A percentile compares a stretch with the other conserved stretches of the same genome.
Conservation (phyloP, 1,140 invertebrate genomes). For the Drosophila truncata region DNA sequence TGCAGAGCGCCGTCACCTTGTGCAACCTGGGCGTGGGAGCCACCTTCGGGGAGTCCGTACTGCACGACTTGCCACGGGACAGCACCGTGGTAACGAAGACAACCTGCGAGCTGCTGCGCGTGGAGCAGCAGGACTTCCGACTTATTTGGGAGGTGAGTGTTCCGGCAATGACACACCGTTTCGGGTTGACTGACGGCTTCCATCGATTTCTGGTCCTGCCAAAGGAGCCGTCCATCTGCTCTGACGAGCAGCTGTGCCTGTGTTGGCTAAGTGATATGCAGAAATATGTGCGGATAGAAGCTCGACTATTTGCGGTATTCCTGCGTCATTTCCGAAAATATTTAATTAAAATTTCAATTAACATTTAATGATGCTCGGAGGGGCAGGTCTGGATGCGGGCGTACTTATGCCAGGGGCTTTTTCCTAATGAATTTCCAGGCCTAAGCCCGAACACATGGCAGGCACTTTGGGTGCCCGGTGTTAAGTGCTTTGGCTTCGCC, state of each 20-base stretch:
- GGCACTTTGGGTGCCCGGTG: slow-evolving; percentile 26
- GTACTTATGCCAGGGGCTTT: slow-evolving; percentile 29
- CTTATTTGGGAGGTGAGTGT: slow-evolving; percentile 91
- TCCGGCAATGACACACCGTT: neutral
- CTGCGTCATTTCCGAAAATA: slow-evolving; percentile 74
- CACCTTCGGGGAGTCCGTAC: slow-evolving; percentile 92
- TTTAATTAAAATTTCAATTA: slow-evolving; percentile 82
- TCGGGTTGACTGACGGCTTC: slow-evolving; percentile 2
- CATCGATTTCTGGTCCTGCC: slow-evolving; percentile 10
- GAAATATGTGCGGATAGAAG: neutral
- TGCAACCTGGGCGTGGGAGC: slow-evolving; percentile 91
- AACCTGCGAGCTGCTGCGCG: slow-evolving; percentile 90
- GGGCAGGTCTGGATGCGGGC: neutral
- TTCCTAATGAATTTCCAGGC: slow-evolving; percentile 44
- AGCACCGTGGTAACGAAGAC: slow-evolving; percentile 91
- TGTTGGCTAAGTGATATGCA: slow-evolving; percentile 36
- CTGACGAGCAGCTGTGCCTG: slow-evolving; percentile 26
- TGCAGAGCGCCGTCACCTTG: slow-evolving; percentile 88
- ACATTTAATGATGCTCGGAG: slow-evolving; percentile 66
- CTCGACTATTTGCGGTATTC: slow-evolving; percentile 60
- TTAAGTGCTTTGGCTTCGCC: slow-evolving; percentile 45
- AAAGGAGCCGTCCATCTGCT: slow-evolving; percentile 4
- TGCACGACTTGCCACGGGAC: slow-evolving; percentile 90
- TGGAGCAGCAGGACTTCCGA: slow-evolving; percentile 91
- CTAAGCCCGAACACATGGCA: slow-evolving; percentile 51